Evolutionary conservation across 1,140 invertebrate species (phyloP).

Genomic region (Lanistes nyassanus): DNA sequence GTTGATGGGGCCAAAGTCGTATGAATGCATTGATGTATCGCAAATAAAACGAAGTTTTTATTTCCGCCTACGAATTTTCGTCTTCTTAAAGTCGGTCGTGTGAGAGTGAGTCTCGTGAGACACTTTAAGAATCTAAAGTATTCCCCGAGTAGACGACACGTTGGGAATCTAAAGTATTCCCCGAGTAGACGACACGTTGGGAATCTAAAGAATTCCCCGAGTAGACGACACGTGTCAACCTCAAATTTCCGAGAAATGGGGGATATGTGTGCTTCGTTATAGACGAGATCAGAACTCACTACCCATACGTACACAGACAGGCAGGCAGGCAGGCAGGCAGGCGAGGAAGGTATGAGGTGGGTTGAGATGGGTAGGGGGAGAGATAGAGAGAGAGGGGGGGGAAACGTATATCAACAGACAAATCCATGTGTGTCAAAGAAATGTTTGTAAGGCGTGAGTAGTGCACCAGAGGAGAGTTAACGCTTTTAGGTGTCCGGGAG

Average conservation of each 20-base stretch:
- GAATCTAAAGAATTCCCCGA: no score
- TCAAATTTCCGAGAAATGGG: not conserved
- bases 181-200: no score
- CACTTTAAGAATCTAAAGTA: no score
- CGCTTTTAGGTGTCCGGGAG: not conserved
- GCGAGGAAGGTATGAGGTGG: not conserved
- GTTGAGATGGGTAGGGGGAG: not conserved
- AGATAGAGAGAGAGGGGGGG: not conserved
- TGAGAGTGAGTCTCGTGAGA: no score
- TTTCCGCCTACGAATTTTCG: no score
- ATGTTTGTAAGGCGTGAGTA: not conserved
- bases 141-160: no score
- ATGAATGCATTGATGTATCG: no score
- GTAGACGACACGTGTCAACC: no score
- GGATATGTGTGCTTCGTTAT: not conserved
- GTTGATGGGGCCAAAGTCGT: no score
- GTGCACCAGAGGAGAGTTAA: not conserved
- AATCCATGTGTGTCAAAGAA: not conserved
- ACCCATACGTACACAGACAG: not conserved
- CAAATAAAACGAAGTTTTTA: no score
- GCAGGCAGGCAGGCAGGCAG: not conserved
- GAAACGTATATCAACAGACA: not conserved
- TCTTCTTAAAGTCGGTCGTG: no score
- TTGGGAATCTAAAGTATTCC: no score
- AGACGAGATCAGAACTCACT: not conserved